Conservation (phyloP, 2,888 invertebrate genomes). For the Tenthredo notha region DNA sequence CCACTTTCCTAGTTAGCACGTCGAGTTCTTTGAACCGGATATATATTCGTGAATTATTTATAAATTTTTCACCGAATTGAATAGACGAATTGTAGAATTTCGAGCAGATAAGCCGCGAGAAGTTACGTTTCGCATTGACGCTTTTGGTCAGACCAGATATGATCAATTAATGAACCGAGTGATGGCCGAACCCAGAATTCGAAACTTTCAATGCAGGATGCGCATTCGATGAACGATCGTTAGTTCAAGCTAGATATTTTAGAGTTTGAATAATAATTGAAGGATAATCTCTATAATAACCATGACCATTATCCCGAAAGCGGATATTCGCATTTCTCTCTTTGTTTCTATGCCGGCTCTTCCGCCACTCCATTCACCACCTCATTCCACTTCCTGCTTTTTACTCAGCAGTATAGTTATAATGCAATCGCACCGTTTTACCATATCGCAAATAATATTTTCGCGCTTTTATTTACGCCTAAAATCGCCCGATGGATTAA, state of each 20-base stretch:
- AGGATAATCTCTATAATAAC: slow-evolving; percentile 39
- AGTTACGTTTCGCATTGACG: not conserved
- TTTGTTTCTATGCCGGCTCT: not conserved
- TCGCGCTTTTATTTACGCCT: not conserved
- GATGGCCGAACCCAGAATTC: not conserved
- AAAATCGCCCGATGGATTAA: slow-evolving; percentile 6
- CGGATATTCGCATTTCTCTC: slow-evolving; percentile 22
- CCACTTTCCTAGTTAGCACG: not conserved
- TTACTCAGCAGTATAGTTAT: not conserved
- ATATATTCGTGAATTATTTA: not conserved
- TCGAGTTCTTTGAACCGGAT: not conserved
- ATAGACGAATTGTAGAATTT: not conserved
- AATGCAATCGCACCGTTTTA: not conserved
- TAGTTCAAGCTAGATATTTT: not conserved
- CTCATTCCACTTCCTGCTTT: not conserved
- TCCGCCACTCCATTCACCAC: not conserved
- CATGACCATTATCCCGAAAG: slow-evolving; percentile 7
- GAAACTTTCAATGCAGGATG: not conserved
- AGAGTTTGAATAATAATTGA: slow-evolving; percentile 28
- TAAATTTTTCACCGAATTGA: not conserved
- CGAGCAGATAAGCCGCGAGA: not conserved
- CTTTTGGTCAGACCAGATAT: not conserved
- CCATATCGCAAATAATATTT: not conserved
- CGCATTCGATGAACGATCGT: not conserved
- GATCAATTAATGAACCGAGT: slow-evolving; percentile 1